Evolutionary conservation across 2,797 vertebrate species (phyloP), one percentile per base, ranked within the genome.

Genomic region (Oryzias dopingdopingensis): DNA sequence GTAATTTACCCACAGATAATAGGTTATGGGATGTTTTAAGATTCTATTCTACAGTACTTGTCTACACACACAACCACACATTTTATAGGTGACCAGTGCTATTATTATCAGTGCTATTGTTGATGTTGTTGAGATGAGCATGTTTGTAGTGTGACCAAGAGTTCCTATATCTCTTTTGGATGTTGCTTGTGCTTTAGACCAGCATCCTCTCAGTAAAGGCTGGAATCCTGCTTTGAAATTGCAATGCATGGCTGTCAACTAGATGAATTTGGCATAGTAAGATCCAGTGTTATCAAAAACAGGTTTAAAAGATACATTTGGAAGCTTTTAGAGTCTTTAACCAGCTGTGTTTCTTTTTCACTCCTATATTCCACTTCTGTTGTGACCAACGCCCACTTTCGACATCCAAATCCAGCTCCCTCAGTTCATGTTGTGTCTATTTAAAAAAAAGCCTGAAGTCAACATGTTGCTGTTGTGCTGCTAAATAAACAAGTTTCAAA

Each of bases 231-330:
- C 52, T 62, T 62, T 57, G 70, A 82, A 89, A 90, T 89, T 86
- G 86, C 20, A 86, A 86, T 81, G 80, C 81, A 78, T 60, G 57
- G 63, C 81, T 62, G 80, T 77, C 64, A 54, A 79, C 84, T 87
- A 77, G 74, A 81, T 77, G 72, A 81, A 82, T 78, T 72, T 74
- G 65, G 67, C 69, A 76, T 89, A 86, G 86, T 83, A 74, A 81
- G 72, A 84, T 74, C 74, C 83, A 89, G 74, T 85, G 86, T 86
- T 79, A 67, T 89, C 81, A 91, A 89, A 89, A 90, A 84, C 68
- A 81, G 84, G 82, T 70, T 70, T 70, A 72, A 69, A 73, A 69
- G 76, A 77, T 73, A 76, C 85, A 85, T 86, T 67, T 63, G 65
- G 70, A 84, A 52, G 81, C 71, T 70, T 88, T 90, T 86, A 88